These are phyloP conservation scores for Leptodactylus fallax DNA, from an alignment of 2,797 vertebrate genomes.

Conservation along the genomic window DNA sequence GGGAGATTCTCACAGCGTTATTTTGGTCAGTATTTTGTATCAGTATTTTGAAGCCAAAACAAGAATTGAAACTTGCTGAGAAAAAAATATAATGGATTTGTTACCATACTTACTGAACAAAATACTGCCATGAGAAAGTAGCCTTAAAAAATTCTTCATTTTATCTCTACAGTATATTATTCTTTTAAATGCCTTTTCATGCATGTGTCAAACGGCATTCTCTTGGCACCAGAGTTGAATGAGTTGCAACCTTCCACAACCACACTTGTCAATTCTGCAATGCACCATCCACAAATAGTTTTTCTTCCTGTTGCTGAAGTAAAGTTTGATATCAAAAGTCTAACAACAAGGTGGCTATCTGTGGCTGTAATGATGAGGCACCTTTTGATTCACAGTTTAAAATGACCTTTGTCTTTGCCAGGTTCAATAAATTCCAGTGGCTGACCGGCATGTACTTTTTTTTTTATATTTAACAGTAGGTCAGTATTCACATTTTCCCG, in stretches of 20 bases:
- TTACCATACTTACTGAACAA: background rate
- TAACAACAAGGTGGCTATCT: background rate
- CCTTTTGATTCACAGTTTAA: conserved; percentile 4
- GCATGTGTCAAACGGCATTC: background rate
- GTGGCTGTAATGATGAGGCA: conserved; percentile 28
- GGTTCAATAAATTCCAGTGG: background rate
- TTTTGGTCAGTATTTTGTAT: no score
- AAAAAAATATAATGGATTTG: no score
- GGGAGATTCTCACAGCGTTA: no score
- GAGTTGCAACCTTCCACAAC: background rate
- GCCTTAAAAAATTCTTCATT: background rate
- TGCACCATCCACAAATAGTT: background rate
- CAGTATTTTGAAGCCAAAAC: no score
- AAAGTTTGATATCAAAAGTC: background rate
- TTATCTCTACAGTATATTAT: background rate
- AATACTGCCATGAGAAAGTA: background rate
- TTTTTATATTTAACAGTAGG: background rate
- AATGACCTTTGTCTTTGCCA: background rate
- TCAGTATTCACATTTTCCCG: conserved; percentile 13
- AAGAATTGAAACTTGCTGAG: no score
- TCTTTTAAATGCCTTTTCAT: background rate
- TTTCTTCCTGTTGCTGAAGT: background rate
- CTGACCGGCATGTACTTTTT: background rate
- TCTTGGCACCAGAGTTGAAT: background rate
- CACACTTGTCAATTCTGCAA: background rate